These are phyloP conservation scores for Nemapogon koenigi DNA, from an alignment of 2,888 invertebrate species.

Conservation along the genomic window DNA sequence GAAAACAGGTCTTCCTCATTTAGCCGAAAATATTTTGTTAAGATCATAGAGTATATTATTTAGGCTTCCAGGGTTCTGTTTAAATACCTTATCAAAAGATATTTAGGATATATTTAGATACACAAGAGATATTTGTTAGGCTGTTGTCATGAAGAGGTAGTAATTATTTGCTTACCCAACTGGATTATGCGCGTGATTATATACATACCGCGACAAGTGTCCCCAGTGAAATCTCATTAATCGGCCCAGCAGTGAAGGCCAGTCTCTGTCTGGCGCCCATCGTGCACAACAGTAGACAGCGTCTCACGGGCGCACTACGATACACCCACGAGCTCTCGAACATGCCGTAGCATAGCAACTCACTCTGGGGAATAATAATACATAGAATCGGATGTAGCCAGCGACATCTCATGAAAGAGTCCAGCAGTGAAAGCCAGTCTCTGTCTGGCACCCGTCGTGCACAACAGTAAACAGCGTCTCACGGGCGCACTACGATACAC, in stretches of 20 bases:
- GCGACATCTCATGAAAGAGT: constrained; percentile 38
- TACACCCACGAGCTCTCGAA: constrained; percentile 5
- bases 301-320: neutral
- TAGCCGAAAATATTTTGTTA: no score
- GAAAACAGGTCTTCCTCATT: no score
- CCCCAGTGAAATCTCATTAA: constrained; percentile 34
- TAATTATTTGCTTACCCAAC: no score
- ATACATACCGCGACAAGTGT: constrained; percentile 37
- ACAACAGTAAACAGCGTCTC: constrained; percentile 13
- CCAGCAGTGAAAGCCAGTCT: constrained; percentile 33
- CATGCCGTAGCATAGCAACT: neutral
- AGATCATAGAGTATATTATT: no score
- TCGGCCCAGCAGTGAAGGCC: constrained; percentile 36
- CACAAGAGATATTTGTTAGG: no score
- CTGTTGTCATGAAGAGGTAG: no score
- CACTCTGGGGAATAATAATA: no score
- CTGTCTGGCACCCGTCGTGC: neutral
- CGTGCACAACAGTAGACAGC: neutral
- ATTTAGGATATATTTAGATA: no score
- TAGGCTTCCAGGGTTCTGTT: no score
- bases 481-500: constrained; percentile 18
- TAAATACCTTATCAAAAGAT: no score
- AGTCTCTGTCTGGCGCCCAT: constrained; percentile 14
- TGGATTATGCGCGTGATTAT: no score
- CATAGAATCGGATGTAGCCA: no score